These are phyloP conservation scores for Plumapathes pennacea DNA, from an alignment of 92 coral and sea anemone species.

Conservation along the genomic window DNA sequence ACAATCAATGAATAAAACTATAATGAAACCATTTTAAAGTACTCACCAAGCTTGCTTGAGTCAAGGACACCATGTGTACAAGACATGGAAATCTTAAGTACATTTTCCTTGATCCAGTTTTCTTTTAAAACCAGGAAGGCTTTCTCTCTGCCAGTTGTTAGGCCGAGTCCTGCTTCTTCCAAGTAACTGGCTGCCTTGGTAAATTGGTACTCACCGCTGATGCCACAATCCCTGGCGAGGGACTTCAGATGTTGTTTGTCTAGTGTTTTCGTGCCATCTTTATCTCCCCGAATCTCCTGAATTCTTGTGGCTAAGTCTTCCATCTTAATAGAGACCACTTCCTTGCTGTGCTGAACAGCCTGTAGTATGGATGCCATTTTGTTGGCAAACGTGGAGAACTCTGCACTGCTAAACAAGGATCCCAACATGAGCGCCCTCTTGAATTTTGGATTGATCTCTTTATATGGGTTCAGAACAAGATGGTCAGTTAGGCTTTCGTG, in stretches of 20 bases:
- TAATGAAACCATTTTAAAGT: too few relatives aligned
- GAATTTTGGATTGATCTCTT: conserved; percentile 49
- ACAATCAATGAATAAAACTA: too few relatives aligned
- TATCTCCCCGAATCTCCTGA: conserved; percentile 10
- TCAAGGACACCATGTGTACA: conserved; percentile 44
- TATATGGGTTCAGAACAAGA: conserved; percentile 50
- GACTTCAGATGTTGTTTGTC: conserved; percentile 28
- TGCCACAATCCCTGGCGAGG: conserved; percentile 65
- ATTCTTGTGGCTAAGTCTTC: conserved; percentile 13
- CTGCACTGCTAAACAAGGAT: too few relatives aligned
- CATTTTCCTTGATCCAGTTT: conserved; percentile 44
- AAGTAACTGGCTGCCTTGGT: conserved; percentile 38
- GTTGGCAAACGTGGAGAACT: conserved; percentile 13
- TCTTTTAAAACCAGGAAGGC: conserved; percentile 28
- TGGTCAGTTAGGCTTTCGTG: conserved; percentile 37
- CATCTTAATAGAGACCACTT: conserved; percentile 23
- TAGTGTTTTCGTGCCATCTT: conserved; percentile 10
- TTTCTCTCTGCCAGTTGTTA: conserved; percentile 35
- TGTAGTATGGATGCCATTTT: conserved; percentile 13
- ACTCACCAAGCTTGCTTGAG: conserved; percentile 33
- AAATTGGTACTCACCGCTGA: conserved; percentile 29
- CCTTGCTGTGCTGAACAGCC: conserved; percentile 7
- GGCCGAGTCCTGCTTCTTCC: conserved; percentile 48
- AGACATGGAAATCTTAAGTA: conserved; percentile 30
- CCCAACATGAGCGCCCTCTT: conserved; percentile 43